These are phyloP conservation scores for Chironomus striatipennis DNA, from an alignment of 1,140 invertebrate genomes.

Conservation along the genomic window DNA sequence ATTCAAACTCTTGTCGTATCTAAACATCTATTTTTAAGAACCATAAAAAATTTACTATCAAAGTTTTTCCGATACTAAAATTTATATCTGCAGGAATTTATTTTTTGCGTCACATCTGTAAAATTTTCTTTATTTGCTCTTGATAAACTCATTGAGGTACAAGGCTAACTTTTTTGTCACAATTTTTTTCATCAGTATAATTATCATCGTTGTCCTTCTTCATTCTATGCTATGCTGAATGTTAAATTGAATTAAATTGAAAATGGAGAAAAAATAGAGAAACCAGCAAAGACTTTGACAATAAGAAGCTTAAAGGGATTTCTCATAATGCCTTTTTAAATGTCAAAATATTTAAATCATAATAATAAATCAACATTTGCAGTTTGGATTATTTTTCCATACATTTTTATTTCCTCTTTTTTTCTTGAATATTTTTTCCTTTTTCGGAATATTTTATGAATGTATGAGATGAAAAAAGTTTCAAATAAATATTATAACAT, in stretches of 20 bases:
- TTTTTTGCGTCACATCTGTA: no score
- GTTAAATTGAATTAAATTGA: not conserved
- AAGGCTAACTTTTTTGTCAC: no score
- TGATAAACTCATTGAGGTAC: no score
- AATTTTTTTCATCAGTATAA: slow-evolving; percentile 10
- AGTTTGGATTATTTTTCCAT: not conserved
- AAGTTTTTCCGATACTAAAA: no score
- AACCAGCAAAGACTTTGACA: not conserved
- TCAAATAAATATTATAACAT: no score
- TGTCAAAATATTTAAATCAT: slow-evolving; percentile 19
- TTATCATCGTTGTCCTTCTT: not conserved
- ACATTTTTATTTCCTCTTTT: not conserved
- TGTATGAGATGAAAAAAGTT: no score
- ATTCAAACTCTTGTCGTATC: no score
- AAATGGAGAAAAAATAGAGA: not conserved
- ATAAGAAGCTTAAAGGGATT: slow-evolving; percentile 13
- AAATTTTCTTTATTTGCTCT: no score
- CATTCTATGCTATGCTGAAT: not conserved
- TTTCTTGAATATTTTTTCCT: not conserved
- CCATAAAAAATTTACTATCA: no score
- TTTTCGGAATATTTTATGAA: not conserved
- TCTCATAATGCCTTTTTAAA: slow-evolving; percentile 20
- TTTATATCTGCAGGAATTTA: no score
- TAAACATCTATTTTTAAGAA: no score
- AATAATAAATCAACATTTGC: slow-evolving; percentile 19